Base-by-base conservation (phyloP, 2,113 vertebrate genomes). In the Serinus canaria region DNA sequence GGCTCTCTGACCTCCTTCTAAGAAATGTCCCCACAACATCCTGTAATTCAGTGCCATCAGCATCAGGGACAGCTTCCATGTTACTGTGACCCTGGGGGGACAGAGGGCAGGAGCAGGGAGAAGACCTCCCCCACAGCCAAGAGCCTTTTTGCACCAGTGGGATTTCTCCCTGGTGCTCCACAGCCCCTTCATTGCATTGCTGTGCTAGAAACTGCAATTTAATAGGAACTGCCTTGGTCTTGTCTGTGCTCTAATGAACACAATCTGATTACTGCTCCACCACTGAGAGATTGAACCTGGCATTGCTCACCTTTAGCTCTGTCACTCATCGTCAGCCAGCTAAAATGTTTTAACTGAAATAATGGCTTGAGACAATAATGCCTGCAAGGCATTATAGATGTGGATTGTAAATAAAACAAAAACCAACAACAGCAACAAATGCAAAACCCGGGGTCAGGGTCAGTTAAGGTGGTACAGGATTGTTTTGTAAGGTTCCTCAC, bases 281-380 rank as follows among this genome's bases (percentile, higher is more conserved):
- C 74, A 44, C 86, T 81, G 92, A 95, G 86, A 90, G 75, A 98
- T n/a, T 93, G 93, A 95, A 94, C 79, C 94, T 95, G 96, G 95
- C 90, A 14, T 43, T 31, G 86, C 53, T 43, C 85, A 96, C 94
- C 91, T 97, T 83, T 90, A 89, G 59, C 31, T 95, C 93, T 90
- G 70, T 58, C 82, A 79, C 59, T 96, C 94, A 83, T 83, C 56
- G 89, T 92, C 37, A 86, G 83, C 83, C 84, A 94, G 85, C 69
- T 94, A 72, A 83, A 53, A 87, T n/a, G 23, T 90, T 92, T 78
- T 87, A 95, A 91, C 79, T 86, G 86, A 96, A 96, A 89, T 80
- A 94, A 95, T 75, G 83, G 37, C 47, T 95, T 33, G 19, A 88
- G 73, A 95, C 81, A 89, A 23, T 11, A 56, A 86, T 24, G 56